Percentiles rank a stretch among this genome's conserved stretches.
Evolutionary conservation across 2,888 invertebrate species (phyloP).

Genomic region (Reticulitermes lucifugus): DNA sequence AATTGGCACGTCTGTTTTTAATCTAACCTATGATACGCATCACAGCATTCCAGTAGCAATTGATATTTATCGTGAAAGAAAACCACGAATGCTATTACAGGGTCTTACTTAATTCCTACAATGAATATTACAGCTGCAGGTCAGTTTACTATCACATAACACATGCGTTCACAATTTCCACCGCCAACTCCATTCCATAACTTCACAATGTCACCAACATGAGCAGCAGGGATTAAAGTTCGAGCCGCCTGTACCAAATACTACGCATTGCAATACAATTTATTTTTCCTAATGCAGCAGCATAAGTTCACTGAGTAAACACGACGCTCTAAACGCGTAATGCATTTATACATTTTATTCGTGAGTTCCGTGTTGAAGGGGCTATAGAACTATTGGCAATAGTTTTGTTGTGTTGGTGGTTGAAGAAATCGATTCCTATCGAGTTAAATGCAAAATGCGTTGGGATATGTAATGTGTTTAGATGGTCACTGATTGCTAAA

Average conservation of each 20-base stretch:
- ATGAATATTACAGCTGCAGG: neutral
- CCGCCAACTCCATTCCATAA: constrained; percentile 32
- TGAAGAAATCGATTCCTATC: constrained; percentile 5
- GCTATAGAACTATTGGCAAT: neutral
- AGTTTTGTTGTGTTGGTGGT: neutral
- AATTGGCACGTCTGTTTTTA: neutral
- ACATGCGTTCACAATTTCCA: constrained; percentile 28
- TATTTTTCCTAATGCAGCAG: neutral
- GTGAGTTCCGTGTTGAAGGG: too few species aligned
- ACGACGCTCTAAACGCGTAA: neutral
- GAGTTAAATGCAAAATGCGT: neutral
- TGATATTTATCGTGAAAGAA: neutral
- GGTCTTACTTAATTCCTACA: neutral
- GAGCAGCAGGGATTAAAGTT: neutral
- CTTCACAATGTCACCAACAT: constrained; percentile 19
- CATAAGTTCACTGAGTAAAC: neutral
- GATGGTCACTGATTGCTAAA: too few species aligned
- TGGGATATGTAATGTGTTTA: too few species aligned
- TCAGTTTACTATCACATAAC: constrained; percentile 1
- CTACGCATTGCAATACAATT: neutral
- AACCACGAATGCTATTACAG: neutral
- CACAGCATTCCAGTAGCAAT: neutral
- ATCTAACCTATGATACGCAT: neutral
- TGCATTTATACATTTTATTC: neutral
- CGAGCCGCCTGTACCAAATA: neutral